These are phyloP conservation scores for Parazoanthus swiftii DNA, from an alignment of 92 coral and sea anemone species.

Conservation along the genomic window DNA sequence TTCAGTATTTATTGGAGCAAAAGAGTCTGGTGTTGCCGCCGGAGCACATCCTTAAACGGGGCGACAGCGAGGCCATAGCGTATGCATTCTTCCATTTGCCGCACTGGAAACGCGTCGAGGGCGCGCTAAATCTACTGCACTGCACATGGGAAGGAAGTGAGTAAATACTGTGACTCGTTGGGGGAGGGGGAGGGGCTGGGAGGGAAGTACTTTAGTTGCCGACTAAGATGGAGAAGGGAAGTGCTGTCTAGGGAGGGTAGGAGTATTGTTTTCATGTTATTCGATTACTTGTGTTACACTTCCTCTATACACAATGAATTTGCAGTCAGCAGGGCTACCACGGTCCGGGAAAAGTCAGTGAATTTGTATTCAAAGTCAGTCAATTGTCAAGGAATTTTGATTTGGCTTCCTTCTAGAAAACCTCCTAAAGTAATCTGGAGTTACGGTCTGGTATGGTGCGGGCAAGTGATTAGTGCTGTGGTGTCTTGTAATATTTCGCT, in stretches of 20 bases:
- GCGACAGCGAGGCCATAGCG: conserved; percentile 99
- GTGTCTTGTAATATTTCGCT: too few relatives aligned
- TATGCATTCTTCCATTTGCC: conserved; percentile 93
- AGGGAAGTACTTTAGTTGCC: neutral
- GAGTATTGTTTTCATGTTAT: neutral
- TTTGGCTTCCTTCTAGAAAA: too few relatives aligned
- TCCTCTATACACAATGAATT: too few relatives aligned
- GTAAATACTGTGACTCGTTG: conserved; percentile 16
- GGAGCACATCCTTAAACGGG: conserved; percentile 96
- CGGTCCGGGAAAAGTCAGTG: neutral
- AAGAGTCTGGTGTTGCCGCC: conserved; percentile 95
- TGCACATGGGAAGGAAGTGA: conserved; percentile 99
- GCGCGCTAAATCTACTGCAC: conserved; percentile 96
- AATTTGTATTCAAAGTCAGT: too few relatives aligned
- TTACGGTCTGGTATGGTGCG: too few relatives aligned
- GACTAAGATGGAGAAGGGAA: neutral
- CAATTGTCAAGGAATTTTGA: too few relatives aligned
- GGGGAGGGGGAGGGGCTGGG: neutral
- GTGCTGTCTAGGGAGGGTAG: neutral
- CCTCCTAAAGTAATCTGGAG: too few relatives aligned
- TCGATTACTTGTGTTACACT: too few relatives aligned
- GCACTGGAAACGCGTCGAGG: conserved; percentile 98
- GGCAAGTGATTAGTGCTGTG: too few relatives aligned
- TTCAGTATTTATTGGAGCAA: conserved; percentile 96
- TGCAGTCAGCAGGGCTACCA: too few relatives aligned